Base-by-base conservation (phyloP, 1,140 invertebrate species). In the Calliphora vicina region DNA sequence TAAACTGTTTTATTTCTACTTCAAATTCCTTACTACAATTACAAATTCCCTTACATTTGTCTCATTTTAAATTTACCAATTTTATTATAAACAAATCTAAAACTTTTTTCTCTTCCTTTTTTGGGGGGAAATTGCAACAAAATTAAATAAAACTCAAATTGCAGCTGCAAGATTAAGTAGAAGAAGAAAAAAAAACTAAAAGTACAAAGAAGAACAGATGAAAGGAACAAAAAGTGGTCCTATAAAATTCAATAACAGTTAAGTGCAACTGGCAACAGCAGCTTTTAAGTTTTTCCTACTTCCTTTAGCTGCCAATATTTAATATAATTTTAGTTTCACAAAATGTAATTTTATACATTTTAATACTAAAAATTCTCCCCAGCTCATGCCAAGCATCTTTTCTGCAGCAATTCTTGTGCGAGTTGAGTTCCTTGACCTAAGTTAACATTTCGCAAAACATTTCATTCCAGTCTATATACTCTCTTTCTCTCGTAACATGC, bases 391-490 rank as follows among this genome's bases (percentile, higher is more conserved):
- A 50, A 3, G 1, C 13, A n/a, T n/a, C n/a, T 50, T 50, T 50
- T 15, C 45, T 43, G 42, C n/a, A 43, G 42, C 42, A 43, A 50
- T 50, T 20, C 74, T 78, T 43, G 10, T 35, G 10, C 35, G n/a
- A 43, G n/a, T 23, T 78, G 74, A 43, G 74, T 78, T 78, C 74
- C 74, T 78, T 78, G 74, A 78, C 74, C 74, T 78, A 78, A 78
- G 74, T 78, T 78, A 78, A 78, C 74, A 78, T 78, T 78, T 67
- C n/a, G 43, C 45, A 76, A 76, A n/a, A 13, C 23, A 78, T 78
- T 74, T 78, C 42, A 78, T 78, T 78, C 74, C 74, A 78, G 35
- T 78, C 74, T 43, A 78, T 43, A 78, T 78, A 78, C 35, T 67
- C 50, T 57, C 50, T 57, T n/a, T 57, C 17, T 57, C 17, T 57